Conservation (phyloP, 2,797 vertebrate species). For the Sebastes nivosus region DNA sequence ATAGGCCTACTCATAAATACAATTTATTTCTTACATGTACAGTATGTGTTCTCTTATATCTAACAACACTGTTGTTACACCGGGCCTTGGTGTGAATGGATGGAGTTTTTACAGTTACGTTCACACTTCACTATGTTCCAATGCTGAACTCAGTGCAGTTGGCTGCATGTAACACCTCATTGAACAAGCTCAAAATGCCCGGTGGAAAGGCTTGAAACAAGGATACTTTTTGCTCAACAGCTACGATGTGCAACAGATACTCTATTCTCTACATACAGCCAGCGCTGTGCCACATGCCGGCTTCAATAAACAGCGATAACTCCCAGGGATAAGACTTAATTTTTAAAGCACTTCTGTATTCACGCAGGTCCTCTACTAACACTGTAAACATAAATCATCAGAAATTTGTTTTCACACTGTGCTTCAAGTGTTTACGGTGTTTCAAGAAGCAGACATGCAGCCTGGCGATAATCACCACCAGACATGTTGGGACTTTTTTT, state of each 20-base stretch:
- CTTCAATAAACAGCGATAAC: neutral
- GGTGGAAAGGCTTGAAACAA: neutral
- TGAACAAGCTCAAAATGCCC: neutral
- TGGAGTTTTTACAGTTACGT: neutral
- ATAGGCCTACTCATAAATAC: neutral
- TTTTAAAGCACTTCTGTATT: neutral
- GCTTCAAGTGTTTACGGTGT: constrained; percentile 24
- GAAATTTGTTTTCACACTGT: constrained; percentile 40
- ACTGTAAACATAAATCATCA: constrained; percentile 16
- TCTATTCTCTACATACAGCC: neutral
- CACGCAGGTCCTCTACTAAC: neutral
- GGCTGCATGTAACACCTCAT: neutral
- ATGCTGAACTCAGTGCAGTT: neutral
- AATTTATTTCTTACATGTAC: neutral
- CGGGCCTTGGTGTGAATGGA: neutral
- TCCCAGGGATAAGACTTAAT: neutral
- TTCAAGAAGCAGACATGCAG: constrained; percentile 38
- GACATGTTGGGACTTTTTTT: constrained; percentile 36
- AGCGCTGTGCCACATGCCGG: neutral
- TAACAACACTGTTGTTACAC: neutral
- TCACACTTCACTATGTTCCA: neutral
- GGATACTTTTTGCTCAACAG: neutral
- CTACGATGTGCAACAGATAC: neutral
- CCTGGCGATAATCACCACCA: constrained; percentile 53
- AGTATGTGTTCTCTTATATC: neutral